These are phyloP conservation scores for Phylloscopus whistleri DNA, from an alignment of 2,113 vertebrate genomes.

Conservation along the genomic window DNA sequence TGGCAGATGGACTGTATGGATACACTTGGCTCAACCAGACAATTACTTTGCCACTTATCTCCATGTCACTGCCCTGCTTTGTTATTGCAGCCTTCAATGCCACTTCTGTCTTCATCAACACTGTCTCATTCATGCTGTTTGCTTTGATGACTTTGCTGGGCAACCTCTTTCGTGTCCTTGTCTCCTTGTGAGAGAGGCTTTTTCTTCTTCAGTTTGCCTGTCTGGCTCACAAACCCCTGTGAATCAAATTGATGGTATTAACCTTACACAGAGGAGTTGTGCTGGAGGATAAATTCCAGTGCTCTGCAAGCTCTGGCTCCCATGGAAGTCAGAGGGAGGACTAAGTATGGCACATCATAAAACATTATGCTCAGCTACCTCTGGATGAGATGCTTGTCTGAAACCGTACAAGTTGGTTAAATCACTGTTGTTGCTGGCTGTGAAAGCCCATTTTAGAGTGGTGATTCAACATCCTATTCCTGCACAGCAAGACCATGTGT, in stretches of 20 bases:
- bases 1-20: not conserved
- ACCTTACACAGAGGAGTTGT: slow-evolving; percentile 14
- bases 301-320: not conserved
- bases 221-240: not conserved
- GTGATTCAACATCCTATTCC: not conserved
- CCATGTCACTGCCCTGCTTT: slow-evolving; percentile 52
- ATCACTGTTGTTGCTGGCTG: not conserved
- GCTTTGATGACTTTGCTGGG: slow-evolving; percentile 57
- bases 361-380: not conserved
- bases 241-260: not conserved
- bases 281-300: not conserved
- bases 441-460: not conserved
- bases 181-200: slow-evolving; percentile 34
- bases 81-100: slow-evolving; percentile 56
- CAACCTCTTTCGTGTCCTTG: slow-evolving; percentile 30
- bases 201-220: slow-evolving; percentile 24
- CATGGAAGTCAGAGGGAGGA: not conserved
- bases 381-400: not conserved
- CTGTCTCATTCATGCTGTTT: slow-evolving; percentile 56
- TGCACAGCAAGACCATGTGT: not conserved
- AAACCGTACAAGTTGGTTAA: not conserved
- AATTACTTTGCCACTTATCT: slow-evolving; percentile 62
- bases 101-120: slow-evolving; percentile 65
- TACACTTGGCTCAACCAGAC: slow-evolving; percentile 48
- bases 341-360: not conserved